Evolutionary conservation across 2,888 invertebrate genomes (phyloP).

Genomic region (Microdon myrmicae): DNA sequence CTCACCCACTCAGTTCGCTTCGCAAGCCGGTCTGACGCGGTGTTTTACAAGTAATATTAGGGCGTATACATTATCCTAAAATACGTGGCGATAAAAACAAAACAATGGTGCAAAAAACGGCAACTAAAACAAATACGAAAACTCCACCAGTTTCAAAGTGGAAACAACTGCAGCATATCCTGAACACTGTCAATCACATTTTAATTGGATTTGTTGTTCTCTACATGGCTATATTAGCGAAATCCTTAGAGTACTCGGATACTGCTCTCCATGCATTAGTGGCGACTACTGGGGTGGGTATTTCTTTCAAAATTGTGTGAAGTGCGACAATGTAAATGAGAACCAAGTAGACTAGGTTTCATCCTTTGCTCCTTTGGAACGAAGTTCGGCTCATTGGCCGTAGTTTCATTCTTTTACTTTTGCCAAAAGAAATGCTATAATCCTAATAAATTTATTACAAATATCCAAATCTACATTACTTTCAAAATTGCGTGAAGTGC

Average conservation of each 20-base stretch:
- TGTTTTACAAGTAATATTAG: too few species aligned
- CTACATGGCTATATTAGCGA: conserved; percentile 60
- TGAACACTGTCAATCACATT: conserved; percentile 63
- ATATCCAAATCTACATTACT: too few species aligned
- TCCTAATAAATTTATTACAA: too few species aligned
- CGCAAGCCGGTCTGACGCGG: too few species aligned
- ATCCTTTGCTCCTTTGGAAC: too few species aligned
- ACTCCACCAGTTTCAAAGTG: conserved; percentile 38
- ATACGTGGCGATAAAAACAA: too few species aligned
- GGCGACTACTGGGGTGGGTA: conserved; percentile 61
- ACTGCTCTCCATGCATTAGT: conserved; percentile 64
- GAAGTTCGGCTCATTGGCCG: too few species aligned
- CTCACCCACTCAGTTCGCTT: too few species aligned
- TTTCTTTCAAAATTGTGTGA: conserved; percentile 3
- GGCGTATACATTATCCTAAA: too few species aligned
- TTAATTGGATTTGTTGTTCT: conserved; percentile 60
- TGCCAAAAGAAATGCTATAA: too few species aligned
- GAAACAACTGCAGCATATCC: conserved; percentile 59
- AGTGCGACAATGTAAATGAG: not conserved
- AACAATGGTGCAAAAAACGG: conserved; percentile 30
- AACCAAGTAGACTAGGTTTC: too few species aligned
- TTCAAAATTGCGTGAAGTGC: not conserved
- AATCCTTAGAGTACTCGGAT: conserved; percentile 59
- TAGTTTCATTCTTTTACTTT: too few species aligned
- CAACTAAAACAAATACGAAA: conserved; percentile 9